Percentiles rank a stretch among this genome's conserved stretches.
phyloP scores from a whole-genome alignment of 2,113 vertebrate genomes.

The Empidonax alnorum region DNA sequence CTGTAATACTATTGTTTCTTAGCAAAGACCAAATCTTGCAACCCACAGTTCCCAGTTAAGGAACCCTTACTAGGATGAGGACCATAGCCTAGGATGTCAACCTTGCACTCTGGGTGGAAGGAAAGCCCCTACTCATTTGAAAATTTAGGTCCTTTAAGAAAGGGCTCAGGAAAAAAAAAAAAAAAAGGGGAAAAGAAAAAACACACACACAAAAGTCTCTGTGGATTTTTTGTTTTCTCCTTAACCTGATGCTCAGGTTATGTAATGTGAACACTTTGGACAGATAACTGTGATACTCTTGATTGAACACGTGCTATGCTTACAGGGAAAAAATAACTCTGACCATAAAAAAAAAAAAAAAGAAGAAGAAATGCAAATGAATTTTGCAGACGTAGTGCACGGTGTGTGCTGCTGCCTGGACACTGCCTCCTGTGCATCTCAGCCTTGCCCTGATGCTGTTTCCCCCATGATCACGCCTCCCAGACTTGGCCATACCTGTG shows the following conservation, averaged over 20 bases:
- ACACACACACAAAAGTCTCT: background rate
- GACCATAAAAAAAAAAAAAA: background rate
- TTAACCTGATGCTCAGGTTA: background rate
- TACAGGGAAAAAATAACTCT: background rate
- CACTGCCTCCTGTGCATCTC: background rate
- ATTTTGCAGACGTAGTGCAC: background rate
- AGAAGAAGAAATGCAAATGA: background rate
- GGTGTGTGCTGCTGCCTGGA: background rate
- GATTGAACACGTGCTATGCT: background rate
- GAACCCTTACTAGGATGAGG: background rate
- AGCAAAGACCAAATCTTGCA: background rate
- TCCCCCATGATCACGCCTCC: background rate
- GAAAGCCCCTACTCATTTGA: background rate
- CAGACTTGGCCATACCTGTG: background rate
- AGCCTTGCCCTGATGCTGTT: background rate
- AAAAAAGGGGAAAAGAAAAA: background rate
- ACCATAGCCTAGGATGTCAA: background rate
- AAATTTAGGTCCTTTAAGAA: background rate
- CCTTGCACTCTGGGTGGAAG: background rate
- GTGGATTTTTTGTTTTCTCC: background rate
- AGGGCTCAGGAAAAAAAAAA: background rate
- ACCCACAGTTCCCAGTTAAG: background rate
- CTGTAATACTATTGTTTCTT: background rate
- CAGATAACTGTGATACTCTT: background rate
- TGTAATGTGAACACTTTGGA: rapidly evolving